Evolutionary conservation across 2,797 vertebrate species (phyloP).

Genomic region (Epinephelus malabaricus): DNA sequence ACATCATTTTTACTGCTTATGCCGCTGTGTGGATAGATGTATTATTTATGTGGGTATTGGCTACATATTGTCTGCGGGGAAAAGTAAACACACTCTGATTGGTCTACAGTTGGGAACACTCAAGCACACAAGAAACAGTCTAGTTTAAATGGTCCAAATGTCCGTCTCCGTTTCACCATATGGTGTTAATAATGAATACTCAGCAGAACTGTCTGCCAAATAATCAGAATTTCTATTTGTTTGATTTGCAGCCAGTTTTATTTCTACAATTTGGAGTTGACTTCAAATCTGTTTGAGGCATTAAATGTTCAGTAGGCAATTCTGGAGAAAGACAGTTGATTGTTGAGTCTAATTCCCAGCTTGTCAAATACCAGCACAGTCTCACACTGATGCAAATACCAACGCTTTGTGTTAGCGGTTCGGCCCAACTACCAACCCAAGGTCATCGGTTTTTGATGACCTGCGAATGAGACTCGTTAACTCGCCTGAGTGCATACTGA

Average conservation of each 20-base stretch:
- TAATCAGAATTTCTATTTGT: not conserved
- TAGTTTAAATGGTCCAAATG: not conserved
- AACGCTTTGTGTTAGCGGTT: no score
- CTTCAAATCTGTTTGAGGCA: not conserved
- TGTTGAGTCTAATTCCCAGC: no score
- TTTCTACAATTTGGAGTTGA: not conserved
- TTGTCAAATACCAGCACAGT: no score
- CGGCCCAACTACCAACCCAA: no score
- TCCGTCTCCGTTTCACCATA: not conserved
- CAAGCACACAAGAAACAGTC: not conserved
- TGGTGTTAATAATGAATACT: not conserved
- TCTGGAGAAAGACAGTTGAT: no score
- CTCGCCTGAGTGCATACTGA: no score
- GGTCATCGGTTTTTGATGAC: no score
- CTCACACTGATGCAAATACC: no score
- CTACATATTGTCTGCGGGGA: not conserved
- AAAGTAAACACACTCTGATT: slow-evolving; percentile 6
- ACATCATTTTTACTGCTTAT: not conserved
- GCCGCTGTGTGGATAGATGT: not conserved
- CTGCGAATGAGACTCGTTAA: no score
- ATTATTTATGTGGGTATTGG: not conserved
- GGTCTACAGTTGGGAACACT: not conserved
- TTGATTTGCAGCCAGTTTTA: not conserved
- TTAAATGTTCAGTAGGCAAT: no score
- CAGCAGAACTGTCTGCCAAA: not conserved